Evolutionary conservation across 2,888 invertebrate species (phyloP), one percentile per base, ranked within the genome.

Genomic region (Argyresthia goedartella): DNA sequence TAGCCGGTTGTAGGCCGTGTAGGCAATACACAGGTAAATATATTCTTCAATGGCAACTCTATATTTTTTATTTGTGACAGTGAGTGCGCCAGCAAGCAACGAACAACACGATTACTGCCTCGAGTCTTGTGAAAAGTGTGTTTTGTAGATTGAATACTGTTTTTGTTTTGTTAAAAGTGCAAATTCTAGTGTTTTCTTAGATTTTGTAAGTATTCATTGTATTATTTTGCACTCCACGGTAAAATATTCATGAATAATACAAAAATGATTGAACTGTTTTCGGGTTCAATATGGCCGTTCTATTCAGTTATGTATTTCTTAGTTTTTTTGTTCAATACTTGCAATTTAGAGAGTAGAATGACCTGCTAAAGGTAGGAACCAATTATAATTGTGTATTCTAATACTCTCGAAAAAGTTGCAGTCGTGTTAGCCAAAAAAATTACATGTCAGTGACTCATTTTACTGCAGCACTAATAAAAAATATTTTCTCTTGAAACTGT

Each of bases 201-300:
- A 69, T 70, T 75, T 71, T 73, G 85, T 86, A 76, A 85, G 85
- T 86, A 78, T 66, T 49, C 49, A 50, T 53, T 55, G 53, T 55
- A 10, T 39, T 2, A 36, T 2, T 48, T 8, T 2, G 36, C 36
- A 8, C 14, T 10, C 35, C 9, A 6, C 14, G 14, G 7, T 4
- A 4, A 48, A 36, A 1, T 9, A 14, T 8, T 0, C 8, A 13
- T 15, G 15, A 14, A 39, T 15, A 13, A 10, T n/a, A 36, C 13
- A 47, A 47, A 25, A 47, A 13, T 47, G 47, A 47, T 47, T 47
- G 59, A 58, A 60, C 57, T 57, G 56, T 61, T 56, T 63, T 57
- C 63, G 49, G 61, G 81, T 81, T 82, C 85, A 86, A 86, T 85
- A 86, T 86, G 85, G 85, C 85, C 85, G 85, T 81, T 81, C 77